Percentiles rank a stretch among this genome's conserved stretches.
Evolutionary conservation across 2,113 vertebrate genomes (phyloP).

Genomic region (Indri indri): DNA sequence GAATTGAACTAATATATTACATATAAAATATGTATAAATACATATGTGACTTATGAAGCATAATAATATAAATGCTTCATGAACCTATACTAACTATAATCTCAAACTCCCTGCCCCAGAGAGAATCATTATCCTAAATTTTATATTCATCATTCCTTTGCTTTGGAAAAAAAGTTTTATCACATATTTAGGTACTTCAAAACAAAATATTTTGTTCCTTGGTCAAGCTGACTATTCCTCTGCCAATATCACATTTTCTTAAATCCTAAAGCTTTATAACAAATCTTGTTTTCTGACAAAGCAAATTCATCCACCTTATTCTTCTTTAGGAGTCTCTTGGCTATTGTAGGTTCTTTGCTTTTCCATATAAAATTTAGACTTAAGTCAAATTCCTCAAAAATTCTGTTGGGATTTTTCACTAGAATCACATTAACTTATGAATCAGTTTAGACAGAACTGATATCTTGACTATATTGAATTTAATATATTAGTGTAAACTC

Average conservation of each 20-base stretch:
- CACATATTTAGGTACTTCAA: not conserved
- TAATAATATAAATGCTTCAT: not conserved
- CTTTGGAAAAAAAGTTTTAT: not conserved
- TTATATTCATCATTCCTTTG: not conserved
- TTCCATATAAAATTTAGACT: not conserved
- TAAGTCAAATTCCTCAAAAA: not conserved
- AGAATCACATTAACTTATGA: not conserved
- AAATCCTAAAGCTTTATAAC: not conserved
- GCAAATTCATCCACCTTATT: not conserved
- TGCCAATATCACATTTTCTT: not conserved
- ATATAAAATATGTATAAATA: not conserved
- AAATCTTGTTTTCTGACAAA: conserved; percentile 7
- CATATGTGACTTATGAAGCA: not conserved
- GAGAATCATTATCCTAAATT: not conserved
- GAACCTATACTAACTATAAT: not conserved
- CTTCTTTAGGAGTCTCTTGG: not conserved
- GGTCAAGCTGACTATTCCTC: not conserved
- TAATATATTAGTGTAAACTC: not conserved
- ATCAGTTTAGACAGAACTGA: not conserved
- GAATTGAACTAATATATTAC: not conserved
- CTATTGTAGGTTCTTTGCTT: not conserved
- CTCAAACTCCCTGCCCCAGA: not conserved
- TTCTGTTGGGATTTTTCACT: not conserved
- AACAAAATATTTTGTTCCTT: not conserved
- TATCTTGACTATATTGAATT: not conserved